These are phyloP conservation scores for Archivesica marissinica DNA, from an alignment of 1,140 invertebrate genomes.

Conservation along the genomic window DNA sequence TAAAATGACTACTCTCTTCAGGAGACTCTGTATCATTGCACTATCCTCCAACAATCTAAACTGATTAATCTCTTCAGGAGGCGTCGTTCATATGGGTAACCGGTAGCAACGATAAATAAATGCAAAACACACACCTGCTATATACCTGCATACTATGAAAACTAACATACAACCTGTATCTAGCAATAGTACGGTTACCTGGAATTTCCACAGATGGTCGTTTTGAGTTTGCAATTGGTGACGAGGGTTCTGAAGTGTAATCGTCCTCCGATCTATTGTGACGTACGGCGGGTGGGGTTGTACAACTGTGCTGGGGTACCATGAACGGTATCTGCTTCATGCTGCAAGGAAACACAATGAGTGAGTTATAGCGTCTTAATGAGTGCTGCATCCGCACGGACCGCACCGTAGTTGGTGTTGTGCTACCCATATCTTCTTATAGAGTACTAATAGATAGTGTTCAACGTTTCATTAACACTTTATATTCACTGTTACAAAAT, in stretches of 20 bases:
- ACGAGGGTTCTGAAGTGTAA: constrained; percentile 75
- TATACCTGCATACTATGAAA: not conserved
- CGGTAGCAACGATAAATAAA: too few relatives aligned
- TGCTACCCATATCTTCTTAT: constrained; percentile 27
- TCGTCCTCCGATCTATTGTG: constrained; percentile 65
- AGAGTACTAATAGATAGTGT: too few relatives aligned
- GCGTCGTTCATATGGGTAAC: too few relatives aligned
- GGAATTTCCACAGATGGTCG: constrained; percentile 81
- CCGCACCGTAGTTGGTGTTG: constrained; percentile 11
- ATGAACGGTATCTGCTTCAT: constrained; percentile 81
- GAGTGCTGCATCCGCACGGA: constrained; percentile 38
- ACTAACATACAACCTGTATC: not conserved
- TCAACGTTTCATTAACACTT: too few relatives aligned
- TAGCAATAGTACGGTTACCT: constrained; percentile 65
- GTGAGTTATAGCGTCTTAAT: constrained; percentile 72
- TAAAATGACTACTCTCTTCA: too few relatives aligned
- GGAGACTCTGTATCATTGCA: too few relatives aligned
- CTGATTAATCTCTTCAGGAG: too few relatives aligned
- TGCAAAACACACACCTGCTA: too few relatives aligned
- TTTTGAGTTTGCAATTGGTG: constrained; percentile 74
- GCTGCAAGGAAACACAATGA: constrained; percentile 78
- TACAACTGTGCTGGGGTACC: constrained; percentile 69
- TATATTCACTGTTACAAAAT: too few relatives aligned
- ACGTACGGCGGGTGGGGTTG: constrained; percentile 51
- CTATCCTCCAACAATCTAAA: too few relatives aligned